Conservation (phyloP, 2,113 vertebrate species). For the Clarias batrachus region DNA sequence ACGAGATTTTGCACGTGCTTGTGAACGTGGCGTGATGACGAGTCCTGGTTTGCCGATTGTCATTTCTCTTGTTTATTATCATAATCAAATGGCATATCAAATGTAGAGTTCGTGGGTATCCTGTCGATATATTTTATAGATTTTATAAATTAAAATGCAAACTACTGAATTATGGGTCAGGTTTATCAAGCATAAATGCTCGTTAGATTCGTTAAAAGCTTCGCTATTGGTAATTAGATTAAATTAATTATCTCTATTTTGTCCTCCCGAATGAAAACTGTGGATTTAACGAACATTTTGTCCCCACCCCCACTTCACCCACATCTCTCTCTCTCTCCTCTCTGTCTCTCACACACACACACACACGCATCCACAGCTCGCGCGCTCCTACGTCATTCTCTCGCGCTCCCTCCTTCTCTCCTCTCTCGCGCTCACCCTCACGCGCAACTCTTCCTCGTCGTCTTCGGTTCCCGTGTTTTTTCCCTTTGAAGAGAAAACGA, state of each 20-base stretch:
- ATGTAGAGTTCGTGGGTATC: not conserved
- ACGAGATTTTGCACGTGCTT: not conserved
- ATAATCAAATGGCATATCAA: not conserved
- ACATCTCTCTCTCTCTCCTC: not conserved
- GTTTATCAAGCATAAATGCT: no score
- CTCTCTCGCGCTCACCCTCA: not conserved
- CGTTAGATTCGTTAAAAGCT: not conserved
- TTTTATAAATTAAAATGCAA: not conserved
- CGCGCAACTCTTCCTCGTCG: not conserved
- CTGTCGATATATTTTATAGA: not conserved
- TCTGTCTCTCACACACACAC: constrained; percentile 28
- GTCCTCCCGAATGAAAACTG: not conserved
- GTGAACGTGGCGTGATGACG: not conserved
- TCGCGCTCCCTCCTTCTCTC: not conserved
- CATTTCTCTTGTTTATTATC: not conserved
- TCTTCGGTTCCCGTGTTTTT: not conserved
- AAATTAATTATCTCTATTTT: not conserved
- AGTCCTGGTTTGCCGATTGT: not conserved
- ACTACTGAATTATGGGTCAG: not conserved
- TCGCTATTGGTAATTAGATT: not conserved
- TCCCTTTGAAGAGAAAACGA: not conserved
- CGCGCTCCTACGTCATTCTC: not conserved
- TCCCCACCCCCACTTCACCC: constrained; percentile 30
- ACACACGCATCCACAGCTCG: constrained; percentile 23
- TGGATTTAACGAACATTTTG: constrained; percentile 3